Conservation (phyloP, 2,113 vertebrate species). For the Aleadryas rufinucha region DNA sequence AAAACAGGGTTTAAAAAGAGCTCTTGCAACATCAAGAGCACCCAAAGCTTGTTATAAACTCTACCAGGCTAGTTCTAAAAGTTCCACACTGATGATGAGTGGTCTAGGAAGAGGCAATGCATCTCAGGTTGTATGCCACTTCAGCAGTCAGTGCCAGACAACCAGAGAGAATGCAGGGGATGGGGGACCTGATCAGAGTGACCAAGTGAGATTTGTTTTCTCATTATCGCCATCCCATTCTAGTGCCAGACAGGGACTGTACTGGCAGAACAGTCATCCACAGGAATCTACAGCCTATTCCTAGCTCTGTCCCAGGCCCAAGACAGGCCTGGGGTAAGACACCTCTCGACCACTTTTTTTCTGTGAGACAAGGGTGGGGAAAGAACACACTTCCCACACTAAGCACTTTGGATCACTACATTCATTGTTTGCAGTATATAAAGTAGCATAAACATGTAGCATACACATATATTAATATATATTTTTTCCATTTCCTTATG, state of each 20-base stretch:
- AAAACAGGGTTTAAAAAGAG: background rate
- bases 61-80: background rate
- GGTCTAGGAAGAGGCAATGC: background rate
- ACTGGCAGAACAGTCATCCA: background rate
- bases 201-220: background rate
- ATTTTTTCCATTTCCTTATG: background rate
- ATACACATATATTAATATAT: too few relatives aligned
- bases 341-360: background rate
- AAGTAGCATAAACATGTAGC: background rate
- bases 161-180: fast-evolving
- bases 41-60: background rate
- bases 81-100: background rate
- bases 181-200: background rate
- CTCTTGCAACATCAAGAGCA: background rate
- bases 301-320: background rate
- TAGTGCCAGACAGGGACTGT: background rate
- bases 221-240: background rate
- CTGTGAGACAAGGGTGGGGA: background rate
- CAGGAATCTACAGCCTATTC: background rate
- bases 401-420: background rate
- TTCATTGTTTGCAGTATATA: background rate
- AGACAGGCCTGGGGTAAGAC: background rate
- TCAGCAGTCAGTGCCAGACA: background rate
- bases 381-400: background rate
- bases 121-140: fast-evolving